phyloP scores from a whole-genome alignment of 2,113 vertebrate genomes.

The Semnornis frantzii region DNA sequence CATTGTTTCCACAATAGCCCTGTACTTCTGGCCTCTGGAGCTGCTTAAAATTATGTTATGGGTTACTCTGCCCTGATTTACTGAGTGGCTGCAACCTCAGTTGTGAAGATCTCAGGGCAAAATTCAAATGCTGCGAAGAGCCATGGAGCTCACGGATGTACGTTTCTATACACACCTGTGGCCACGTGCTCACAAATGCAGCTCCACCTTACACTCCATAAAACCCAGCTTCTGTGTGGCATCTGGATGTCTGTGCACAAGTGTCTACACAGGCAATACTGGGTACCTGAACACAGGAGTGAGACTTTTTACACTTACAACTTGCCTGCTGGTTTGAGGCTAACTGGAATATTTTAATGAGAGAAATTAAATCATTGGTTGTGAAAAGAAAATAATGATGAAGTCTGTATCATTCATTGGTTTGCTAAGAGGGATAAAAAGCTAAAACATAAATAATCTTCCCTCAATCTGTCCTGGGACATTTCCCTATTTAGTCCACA shows the following conservation, averaged over 20 bases:
- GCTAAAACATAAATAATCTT: too few relatives aligned
- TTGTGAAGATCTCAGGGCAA: background rate
- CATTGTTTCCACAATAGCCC: background rate
- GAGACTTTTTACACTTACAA: background rate
- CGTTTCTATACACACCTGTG: background rate
- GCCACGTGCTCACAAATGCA: background rate
- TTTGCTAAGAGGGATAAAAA: too few relatives aligned
- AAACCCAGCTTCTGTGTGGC: background rate
- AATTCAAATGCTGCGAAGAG: background rate
- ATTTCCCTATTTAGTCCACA: too few relatives aligned
- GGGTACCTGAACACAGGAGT: background rate
- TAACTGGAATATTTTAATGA: too few relatives aligned
- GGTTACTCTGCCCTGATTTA: background rate
- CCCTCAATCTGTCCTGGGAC: too few relatives aligned
- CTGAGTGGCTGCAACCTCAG: background rate
- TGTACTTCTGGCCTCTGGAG: background rate
- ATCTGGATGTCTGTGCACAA: fast-evolving
- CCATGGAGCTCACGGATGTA: background rate
- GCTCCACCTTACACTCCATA: background rate
- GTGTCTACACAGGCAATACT: background rate
- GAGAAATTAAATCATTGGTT: too few relatives aligned
- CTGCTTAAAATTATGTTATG: background rate
- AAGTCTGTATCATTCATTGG: too few relatives aligned
- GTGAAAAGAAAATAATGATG: too few relatives aligned
- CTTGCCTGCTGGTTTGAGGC: background rate